Base-by-base conservation (phyloP, 1,140 invertebrate species). In the Ceratina calcarata region DNA sequence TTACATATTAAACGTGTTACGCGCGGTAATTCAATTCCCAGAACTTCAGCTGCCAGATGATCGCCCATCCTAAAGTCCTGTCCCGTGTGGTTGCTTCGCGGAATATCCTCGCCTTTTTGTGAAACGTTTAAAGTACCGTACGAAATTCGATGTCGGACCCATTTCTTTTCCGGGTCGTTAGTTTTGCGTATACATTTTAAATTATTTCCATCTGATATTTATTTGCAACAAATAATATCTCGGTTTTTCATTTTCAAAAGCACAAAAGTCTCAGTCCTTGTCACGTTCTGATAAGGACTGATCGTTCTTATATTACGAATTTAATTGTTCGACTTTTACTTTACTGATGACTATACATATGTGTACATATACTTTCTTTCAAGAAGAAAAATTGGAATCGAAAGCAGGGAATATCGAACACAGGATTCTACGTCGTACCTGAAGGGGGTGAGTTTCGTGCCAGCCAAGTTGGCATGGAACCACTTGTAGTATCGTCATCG, bases 381-480 rank as follows among this genome's bases (percentile, higher is more conserved):
- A 7, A 55, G 24, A 20, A 45, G 22, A 10, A 51, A 49, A 13
- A 60, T 71, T 32, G 15, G 24, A 58, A 37, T 57, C 55, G 55
- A 45, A 45, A 45, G 37, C 8, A 45, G 37, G 37, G 37, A 45
- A 45, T 45, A 60, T 66, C 32, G 32, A 60, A 7, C n/a, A 0
- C 65, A 16, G 16, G 13, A 6, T 67, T 22, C 15, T 20, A 55
- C 18, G 18, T 67, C 16, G 32, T 45, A 67, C 45, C 66, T 7
- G 55, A 24, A 45, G 37, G 27, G 79, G 85, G 66, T 74, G 64
- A 37, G 61, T 87, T 87, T 78, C 84, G 84, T 85, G 83, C 65
- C 55, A 49, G 57, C 60, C 27, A 70, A 77, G 84, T 78, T 86
- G 80, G 81, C 84, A 77, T 74, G 76, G 83, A 86, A 85, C 68